Evolutionary conservation across 1,140 invertebrate genomes (phyloP), one percentile per base, ranked within the genome.

Genomic region (Penaeus japonicus): DNA sequence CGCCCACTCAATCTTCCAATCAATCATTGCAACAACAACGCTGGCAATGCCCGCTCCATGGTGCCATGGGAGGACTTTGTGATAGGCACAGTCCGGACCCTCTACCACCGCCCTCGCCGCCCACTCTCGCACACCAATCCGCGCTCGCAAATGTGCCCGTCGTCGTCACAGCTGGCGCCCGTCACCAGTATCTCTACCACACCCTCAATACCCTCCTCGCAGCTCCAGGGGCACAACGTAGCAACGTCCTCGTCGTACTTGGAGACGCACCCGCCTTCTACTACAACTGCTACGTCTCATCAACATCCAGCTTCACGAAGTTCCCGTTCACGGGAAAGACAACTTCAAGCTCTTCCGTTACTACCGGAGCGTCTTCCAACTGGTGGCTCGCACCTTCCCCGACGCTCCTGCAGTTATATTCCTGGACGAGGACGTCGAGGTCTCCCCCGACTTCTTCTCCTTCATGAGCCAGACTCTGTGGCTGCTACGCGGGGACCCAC

Each of bases 391-490:
- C 7, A 84, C 10, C 17, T 88, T 82, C 39, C 75, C 89, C 22
- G 27, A 88, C n/a, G 89, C 89, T 18, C 82, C 86, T n/a, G 82
- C 86, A 22, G 94, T 94, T 10, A 95, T 95, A 84, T 93, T 95
- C 54, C 91, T 95, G 35, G 95, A 95, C 92, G 95, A 95, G 91
- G 95, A 95, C 92, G 92, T 95, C 53, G 94, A 95, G 91, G 93
- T 95, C 7, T 94, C 95, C 32, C 94, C 94, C 73, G 95, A 95
- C 92, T 95, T 95, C 91, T 95, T 95, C 90, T 94, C 87, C 91
- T 95, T 94, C 91, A 95, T 95, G 91, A 94, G 93, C 91, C 95
- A 95, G 92, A 94, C 94, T 12, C 89, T 94, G 18, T 92, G 92
- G 81, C 90, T 95, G 22, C 90, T 95, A 30, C 93, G 94, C 84